Evolutionary conservation across 2,888 invertebrate genomes (phyloP), one percentile per base, ranked within the genome.

Genomic region (Synanthedon myopaeformis): DNA sequence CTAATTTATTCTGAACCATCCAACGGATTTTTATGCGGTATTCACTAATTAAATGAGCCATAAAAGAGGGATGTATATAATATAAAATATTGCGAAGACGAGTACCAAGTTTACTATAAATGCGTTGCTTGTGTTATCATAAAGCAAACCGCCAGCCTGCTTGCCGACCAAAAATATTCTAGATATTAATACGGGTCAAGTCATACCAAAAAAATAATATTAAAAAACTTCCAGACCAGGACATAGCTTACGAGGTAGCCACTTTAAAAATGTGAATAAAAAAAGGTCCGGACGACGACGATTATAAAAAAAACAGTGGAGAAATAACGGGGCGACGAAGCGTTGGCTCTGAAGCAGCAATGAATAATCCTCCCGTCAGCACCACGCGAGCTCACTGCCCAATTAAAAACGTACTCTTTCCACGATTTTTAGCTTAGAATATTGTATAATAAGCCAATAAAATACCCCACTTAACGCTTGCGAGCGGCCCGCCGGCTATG

Each of bases 361-460:
- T 87, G 86, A 87, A 87, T 87, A 85, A 87, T 80, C 79, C 80
- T 65, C 69, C 80, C 82, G 86, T 87, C 87, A 86, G 71, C 68
- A 66, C 76, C 87, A 87, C 80, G 82, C 86, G 75, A 83, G 78
- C 79, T 75, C 74, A 66, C 74, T 74, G 82, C 82, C 84, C 85
- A 87, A 86, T 86, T 87, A 86, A 87, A 87, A 86, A 82, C 83
- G 79, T 84, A 82, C 87, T 86, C 86, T 83, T 84, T 86, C 82
- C 82, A 82, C 82, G 78, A 87, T 83, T 86, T 86, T 86, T 82
- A 87, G 85, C 86, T 87, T 85, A 86, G 86, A 83, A 85, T 86
- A 84, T 87, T 84, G 86, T 82, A 87, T 87, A 87, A 87, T 87
- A 87, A 84, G 82, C 84, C 86, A 76, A 86, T 87, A 87, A 87